Conservation (phyloP, 2,888 invertebrate genomes). For the Epiperipatus broadwayi region DNA sequence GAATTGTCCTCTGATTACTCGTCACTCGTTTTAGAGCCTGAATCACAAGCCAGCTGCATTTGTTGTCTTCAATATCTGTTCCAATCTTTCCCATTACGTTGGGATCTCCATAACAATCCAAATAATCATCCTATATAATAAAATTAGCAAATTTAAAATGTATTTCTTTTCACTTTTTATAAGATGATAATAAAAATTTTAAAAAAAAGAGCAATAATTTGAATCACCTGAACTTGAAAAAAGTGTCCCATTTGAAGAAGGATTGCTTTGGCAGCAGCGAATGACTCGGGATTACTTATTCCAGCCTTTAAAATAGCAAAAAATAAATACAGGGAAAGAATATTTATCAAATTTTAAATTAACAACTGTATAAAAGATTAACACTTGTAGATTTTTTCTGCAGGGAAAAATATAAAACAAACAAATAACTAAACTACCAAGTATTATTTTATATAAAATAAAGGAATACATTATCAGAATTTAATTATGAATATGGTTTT, state of each 20-base stretch:
- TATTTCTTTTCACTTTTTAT: background rate
- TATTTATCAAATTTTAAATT: constrained; percentile 9
- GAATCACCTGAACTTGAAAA: constrained; percentile 64
- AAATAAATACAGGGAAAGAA: too few relatives aligned
- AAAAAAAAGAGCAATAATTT: constrained; percentile 1
- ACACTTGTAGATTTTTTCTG: too few relatives aligned
- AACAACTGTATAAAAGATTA: background rate
- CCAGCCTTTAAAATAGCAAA: constrained; percentile 31
- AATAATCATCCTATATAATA: constrained; percentile 46
- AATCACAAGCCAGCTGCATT: constrained; percentile 85
- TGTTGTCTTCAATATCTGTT: constrained; percentile 81
- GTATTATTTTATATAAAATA: too few relatives aligned
- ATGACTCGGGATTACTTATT: constrained; percentile 52
- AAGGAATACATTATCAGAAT: too few relatives aligned
- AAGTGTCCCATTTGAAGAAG: constrained; percentile 80
- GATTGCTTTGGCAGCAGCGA: constrained; percentile 64
- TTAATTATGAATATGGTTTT: too few relatives aligned
- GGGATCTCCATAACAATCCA: constrained; percentile 76
- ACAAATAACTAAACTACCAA: too few relatives aligned
- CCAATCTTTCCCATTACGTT: constrained; percentile 68
- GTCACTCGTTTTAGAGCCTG: constrained; percentile 62
- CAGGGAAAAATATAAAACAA: too few relatives aligned
- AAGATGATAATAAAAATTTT: background rate
- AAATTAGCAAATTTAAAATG: background rate
- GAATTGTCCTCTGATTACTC: constrained; percentile 45